phyloP scores from a whole-genome alignment of 2,113 vertebrate species.

The Pangasianodon hypophthalmus region DNA sequence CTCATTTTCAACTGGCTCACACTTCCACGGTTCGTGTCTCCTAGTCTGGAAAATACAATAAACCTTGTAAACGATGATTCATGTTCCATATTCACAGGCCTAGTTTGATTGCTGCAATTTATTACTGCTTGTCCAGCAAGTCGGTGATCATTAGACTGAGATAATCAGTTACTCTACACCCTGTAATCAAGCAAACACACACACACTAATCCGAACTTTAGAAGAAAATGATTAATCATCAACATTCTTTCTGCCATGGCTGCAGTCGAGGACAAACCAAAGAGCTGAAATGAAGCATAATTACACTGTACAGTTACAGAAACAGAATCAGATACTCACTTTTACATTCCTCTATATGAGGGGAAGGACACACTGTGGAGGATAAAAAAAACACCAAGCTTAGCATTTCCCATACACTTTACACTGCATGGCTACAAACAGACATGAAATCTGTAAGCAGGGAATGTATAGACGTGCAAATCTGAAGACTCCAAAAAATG shows the following conservation, averaged over 20 bases:
- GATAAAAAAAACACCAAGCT: too few species aligned
- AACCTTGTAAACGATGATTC: too few species aligned
- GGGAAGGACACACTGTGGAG: not conserved
- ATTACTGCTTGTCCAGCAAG: too few species aligned
- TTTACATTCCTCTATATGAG: conserved; percentile 11
- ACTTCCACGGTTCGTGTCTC: not conserved
- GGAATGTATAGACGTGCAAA: not conserved
- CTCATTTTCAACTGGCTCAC: not conserved
- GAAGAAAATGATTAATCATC: not conserved
- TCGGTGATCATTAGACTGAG: not conserved
- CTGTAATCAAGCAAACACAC: not conserved
- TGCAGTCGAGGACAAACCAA: not conserved
- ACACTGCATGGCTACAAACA: not conserved
- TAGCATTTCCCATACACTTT: not conserved
- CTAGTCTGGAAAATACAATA: not conserved
- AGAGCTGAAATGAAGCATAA: not conserved
- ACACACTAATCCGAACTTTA: not conserved
- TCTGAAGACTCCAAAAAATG: not conserved
- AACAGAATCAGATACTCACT: conserved; percentile 25
- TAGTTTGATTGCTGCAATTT: not conserved
- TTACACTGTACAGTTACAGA: too few species aligned
- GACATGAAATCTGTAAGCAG: not conserved
- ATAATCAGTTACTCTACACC: not conserved
- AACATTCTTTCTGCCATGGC: not conserved
- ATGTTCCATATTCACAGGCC: not conserved